phyloP scores from a whole-genome alignment of 2,797 vertebrate genomes.

The Falco rusticolus region DNA sequence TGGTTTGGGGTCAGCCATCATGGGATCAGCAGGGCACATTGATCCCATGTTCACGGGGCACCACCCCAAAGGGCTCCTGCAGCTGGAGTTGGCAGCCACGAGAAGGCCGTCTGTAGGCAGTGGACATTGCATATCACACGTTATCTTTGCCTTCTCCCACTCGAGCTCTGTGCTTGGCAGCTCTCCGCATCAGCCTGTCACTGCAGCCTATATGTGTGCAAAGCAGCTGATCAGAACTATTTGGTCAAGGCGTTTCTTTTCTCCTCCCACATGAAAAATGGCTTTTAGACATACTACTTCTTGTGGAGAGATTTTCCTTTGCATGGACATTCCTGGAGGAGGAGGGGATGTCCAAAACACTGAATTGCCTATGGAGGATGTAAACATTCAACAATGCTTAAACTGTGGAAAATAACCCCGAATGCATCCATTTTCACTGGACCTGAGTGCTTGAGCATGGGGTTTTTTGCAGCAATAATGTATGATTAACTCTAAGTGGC shows the following conservation, averaged over 20 bases:
- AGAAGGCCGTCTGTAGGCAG: background rate
- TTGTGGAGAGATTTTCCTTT: slow-evolving; percentile 2
- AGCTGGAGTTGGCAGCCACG: fast-evolving
- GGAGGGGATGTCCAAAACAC: background rate
- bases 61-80: background rate
- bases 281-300: background rate
- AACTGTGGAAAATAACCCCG: background rate
- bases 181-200: background rate
- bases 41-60: background rate
- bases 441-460: background rate
- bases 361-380: background rate
- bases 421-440: background rate
- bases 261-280: background rate
- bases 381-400: background rate
- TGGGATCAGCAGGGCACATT: fast-evolving
- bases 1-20: background rate
- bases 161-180: background rate
- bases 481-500: slow-evolving; percentile 8
- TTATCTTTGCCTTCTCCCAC: background rate
- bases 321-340: background rate
- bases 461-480: background rate
- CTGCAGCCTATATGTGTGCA: background rate
- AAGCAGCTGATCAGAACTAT: background rate
- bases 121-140: background rate
- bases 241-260: background rate